Percentiles rank a stretch among this genome's conserved stretches.
phyloP scores from a whole-genome alignment of 2,888 invertebrate species.

The Mamestra brassicae region DNA sequence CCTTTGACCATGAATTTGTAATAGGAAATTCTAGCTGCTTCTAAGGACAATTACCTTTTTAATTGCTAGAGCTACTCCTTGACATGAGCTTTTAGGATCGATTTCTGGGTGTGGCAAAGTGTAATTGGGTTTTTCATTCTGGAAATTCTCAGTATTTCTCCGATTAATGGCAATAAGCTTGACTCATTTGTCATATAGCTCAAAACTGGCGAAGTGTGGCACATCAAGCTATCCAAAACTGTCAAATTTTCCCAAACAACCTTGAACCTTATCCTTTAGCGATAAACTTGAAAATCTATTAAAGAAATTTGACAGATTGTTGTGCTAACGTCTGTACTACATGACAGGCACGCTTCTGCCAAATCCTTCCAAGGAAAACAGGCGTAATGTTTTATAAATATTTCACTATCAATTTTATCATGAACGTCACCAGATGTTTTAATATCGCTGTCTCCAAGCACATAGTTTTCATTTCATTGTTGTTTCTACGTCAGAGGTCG shows the following conservation, averaged over 20 bases:
- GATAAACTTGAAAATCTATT: too few species aligned
- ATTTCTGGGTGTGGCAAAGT: not conserved
- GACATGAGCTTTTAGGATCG: not conserved
- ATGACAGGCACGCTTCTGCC: not conserved
- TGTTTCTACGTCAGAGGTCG: conserved; percentile 59
- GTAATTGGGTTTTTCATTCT: not conserved
- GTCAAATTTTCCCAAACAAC: too few species aligned
- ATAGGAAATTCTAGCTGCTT: conserved; percentile 1
- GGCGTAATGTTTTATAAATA: not conserved
- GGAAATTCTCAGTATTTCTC: not conserved
- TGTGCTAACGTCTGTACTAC: too few species aligned
- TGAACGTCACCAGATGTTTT: conserved; percentile 25
- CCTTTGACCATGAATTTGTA: not conserved
- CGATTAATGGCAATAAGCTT: not conserved
- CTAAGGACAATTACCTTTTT: not conserved
- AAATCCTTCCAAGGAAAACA: not conserved
- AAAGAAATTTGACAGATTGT: not conserved
- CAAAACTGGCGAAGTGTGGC: not conserved
- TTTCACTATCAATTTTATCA: conserved; percentile 25
- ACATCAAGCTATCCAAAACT: too few species aligned
- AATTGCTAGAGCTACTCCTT: not conserved
- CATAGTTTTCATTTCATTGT: conserved; percentile 61
- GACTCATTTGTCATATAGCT: too few species aligned
- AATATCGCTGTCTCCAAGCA: conserved; percentile 49
- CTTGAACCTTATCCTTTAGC: too few species aligned